Base-by-base conservation (phyloP, 2,113 vertebrate genomes). In the Hypomesus transpacificus region DNA sequence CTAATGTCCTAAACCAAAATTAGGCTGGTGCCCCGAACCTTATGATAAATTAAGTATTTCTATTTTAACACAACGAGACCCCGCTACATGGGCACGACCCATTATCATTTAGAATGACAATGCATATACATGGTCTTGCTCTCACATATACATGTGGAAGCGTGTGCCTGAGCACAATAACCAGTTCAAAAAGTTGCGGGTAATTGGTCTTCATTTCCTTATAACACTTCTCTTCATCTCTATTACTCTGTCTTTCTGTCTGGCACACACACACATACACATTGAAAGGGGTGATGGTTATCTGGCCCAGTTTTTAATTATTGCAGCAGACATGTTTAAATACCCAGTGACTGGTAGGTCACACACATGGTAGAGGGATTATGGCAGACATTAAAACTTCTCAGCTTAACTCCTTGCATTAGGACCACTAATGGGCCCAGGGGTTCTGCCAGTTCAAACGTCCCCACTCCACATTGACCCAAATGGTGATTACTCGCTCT, bases 311-410 rank as follows among this genome's bases (percentile, higher is more conserved):
- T 80, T 84, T 75, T 61, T 83, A 70, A 86, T 81, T 71, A 72
- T 22, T 66, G 46, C 75, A 77, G 68, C 81, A 84, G 84, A 86
- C 81, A 52, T 34, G 70, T 79, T 80, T 82, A 78, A 76, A 80
- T 13, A 56, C 68, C 34, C 59, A 46, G 39, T 46, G 39, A 9
- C 64, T 78, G 69, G 73, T 73, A 62, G 77, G 62, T 75, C n/a
- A n/a, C n/a, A 64, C 67, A 75, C 73, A 70, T 46, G 69, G 60
- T 79, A 67, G 71, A 79, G 68, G 75, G 69, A 58, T 82, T 66
- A 61, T 58, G 81, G 81, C 79, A 78, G 72, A 63, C 68, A 73
- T 80, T 79, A 71, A 80, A 73, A 70, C 65, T 31, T 56, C 66
- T 73, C 16, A n/a, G 75, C 81, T 82, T 77, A 70, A 74, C 74